phyloP scores from a whole-genome alignment of 2,888 invertebrate genomes.

The Gerris lacustris region DNA sequence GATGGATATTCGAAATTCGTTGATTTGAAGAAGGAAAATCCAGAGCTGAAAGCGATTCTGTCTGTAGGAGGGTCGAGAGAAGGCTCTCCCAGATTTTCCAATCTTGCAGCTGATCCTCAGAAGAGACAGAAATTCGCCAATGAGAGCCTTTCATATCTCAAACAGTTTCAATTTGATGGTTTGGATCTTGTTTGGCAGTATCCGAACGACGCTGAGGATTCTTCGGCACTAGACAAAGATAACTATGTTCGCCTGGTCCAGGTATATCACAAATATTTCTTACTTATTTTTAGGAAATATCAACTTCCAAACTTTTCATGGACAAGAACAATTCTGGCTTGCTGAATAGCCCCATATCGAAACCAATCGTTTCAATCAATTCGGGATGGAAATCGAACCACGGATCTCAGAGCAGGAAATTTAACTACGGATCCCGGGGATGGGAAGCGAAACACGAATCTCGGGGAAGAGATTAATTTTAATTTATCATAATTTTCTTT shows the following conservation, averaged over 20 bases:
- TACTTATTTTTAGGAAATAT: too few relatives aligned
- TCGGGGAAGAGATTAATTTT: too few relatives aligned
- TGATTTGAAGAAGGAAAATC: constrained; percentile 12
- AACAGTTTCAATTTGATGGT: constrained; percentile 62
- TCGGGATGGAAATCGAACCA: too few relatives aligned
- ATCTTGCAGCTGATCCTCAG: constrained; percentile 46
- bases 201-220: constrained; percentile 43
- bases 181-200: constrained; percentile 69
- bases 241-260: constrained; percentile 44
- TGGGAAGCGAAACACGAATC: too few relatives aligned
- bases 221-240: constrained; percentile 41
- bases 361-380: too few relatives aligned
- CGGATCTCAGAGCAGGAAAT: too few relatives aligned
- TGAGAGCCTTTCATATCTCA: constrained; percentile 50
- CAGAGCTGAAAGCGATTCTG: constrained; percentile 38
- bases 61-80: constrained; percentile 53
- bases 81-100: constrained; percentile 37
- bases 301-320: too few relatives aligned
- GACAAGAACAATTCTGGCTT: too few relatives aligned
- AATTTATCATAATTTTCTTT: too few relatives aligned
- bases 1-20: constrained; percentile 7
- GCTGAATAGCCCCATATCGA: too few relatives aligned
- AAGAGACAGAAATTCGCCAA: constrained; percentile 47
- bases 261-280: constrained; percentile 31
- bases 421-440: too few relatives aligned